phyloP scores from a whole-genome alignment of 2,888 invertebrate genomes.

The Lasioglossum leucozonium region DNA sequence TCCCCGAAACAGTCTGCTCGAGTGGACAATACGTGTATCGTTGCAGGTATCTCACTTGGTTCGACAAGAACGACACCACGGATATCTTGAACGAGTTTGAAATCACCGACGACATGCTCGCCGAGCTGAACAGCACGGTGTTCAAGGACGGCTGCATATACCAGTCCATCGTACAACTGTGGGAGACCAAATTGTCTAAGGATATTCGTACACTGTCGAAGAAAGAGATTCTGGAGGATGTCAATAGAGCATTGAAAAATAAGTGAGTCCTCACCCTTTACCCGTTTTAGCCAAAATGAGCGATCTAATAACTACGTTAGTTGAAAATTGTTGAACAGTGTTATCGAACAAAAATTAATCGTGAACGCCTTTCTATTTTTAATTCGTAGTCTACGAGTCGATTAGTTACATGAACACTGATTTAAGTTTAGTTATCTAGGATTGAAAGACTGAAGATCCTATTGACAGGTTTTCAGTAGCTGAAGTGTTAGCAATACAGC shows the following conservation, averaged over 20 bases:
- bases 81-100: conserved; percentile 62
- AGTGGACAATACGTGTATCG: background rate
- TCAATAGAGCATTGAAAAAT: conserved; percentile 74
- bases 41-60: conserved; percentile 80
- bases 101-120: conserved; percentile 62
- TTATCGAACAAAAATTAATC: background rate
- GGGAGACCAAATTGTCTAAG: conserved; percentile 69
- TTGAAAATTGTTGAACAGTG: background rate
- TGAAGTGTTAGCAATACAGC: background rate
- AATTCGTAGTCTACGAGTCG: too few species aligned
- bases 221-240: conserved; percentile 73
- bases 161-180: conserved; percentile 80
- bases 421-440: too few species aligned
- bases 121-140: conserved; percentile 71
- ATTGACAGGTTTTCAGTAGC: background rate
- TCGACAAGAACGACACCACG: conserved; percentile 67
- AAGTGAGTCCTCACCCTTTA: conserved; percentile 70
- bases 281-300: background rate
- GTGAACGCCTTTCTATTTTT: too few species aligned
- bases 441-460: background rate
- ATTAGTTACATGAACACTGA: too few species aligned
- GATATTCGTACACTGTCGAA: conserved; percentile 70
- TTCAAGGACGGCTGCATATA: conserved; percentile 79
- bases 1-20: background rate
- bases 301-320: background rate